Evolutionary conservation across 2,113 vertebrate genomes (phyloP).

Genomic region (Pan troglodytes): NHGRI_mPanTro3-v2.1_pri NC_072412.2:110299001-110299500

Average conservation of each 20-base stretch:
- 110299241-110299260: not conserved
- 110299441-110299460: not conserved
- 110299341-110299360: not conserved
- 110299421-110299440: not conserved
- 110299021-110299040: slow-evolving; percentile 50
- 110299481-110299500: not conserved
- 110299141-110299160: not conserved
- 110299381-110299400: too few relatives aligned
- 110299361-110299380: not conserved
- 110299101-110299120: slow-evolving; percentile 56
- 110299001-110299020: slow-evolving; percentile 63
- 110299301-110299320: not conserved
- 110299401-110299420: not conserved
- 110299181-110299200: not conserved
- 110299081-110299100: slow-evolving; percentile 39
- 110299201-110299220: not conserved
- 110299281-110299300: not conserved
- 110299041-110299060: slow-evolving; percentile 57
- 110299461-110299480: not conserved
- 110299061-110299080: slow-evolving; percentile 20
- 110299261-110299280: not conserved
- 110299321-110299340: not conserved
- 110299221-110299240: not conserved
- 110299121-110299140: not conserved
- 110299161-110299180: not conserved